Base-by-base conservation (phyloP, 2,113 vertebrate genomes). In the Miniopterus natalensis region DNA sequence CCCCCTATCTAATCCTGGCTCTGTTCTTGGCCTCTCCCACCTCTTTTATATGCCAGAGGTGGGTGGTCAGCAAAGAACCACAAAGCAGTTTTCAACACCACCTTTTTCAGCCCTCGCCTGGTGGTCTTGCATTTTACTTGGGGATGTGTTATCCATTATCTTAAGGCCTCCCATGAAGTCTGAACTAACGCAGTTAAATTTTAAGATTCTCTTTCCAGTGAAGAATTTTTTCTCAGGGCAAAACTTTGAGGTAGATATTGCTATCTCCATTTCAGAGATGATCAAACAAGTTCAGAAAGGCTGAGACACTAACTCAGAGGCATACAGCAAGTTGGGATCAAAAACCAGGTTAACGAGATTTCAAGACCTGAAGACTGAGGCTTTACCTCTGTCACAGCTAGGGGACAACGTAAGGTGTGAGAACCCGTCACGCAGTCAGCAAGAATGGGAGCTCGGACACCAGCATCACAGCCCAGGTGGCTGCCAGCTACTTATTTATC, bases 31-130 rank as follows among this genome's bases (percentile, higher is more conserved):
- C 68, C 77, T 95, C 80, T 90, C 45, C 80, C 27, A n/a, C 65
- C 8, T 90, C 61, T 93, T 90, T 88, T 36, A 55, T 59, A 73
- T 90, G 88, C 63, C 74, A 75, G 95, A 95, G 78, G 78, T 94
- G 95, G 91, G 86, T 94, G 90, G 92, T 94, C 92, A 97, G 78
- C 66, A 96, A 86, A 65, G 84, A 92, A 47, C 57, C 68, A 83
- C 86, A 88, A 59, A 51, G 47, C 74, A 42, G 51, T 65, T 96
- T 94, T 77, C 53, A 94, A 8, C 73, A 85, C 73, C 68, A 90
- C 55, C 80, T 77, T 95, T 92, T 25, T 27, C 53, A 85, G 83
- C 27, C 45, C 61, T 92, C 20, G 31, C 40, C 1, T 5, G 80
- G 88, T 84, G 95, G 92, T 94, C 90, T 88, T 55, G 27, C 55